phyloP scores from a whole-genome alignment of 2,888 invertebrate genomes.

The Carcina quercana region DNA sequence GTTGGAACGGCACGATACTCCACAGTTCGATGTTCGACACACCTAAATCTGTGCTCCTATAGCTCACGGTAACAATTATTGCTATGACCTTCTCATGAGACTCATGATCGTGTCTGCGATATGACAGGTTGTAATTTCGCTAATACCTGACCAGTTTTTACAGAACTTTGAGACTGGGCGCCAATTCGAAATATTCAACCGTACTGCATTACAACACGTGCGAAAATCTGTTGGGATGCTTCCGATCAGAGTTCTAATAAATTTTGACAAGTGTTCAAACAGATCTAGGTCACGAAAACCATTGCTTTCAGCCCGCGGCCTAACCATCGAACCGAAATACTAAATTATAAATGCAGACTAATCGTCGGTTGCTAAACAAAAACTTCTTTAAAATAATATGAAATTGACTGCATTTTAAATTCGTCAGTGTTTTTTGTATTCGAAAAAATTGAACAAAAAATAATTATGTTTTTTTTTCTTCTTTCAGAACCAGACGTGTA shows the following conservation, averaged over 20 bases:
- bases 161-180: conserved; percentile 21
- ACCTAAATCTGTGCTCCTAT: conserved; percentile 19
- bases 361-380: conserved; percentile 51
- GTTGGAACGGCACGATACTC: no score
- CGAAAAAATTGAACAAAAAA: conserved; percentile 13
- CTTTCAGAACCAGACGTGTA: conserved; percentile 26
- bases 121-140: conserved; percentile 68
- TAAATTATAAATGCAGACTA: conserved; percentile 62
- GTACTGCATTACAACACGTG: no score
- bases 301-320: conserved; percentile 56
- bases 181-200: conserved; percentile 13
- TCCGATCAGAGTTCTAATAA: conserved; percentile 22
- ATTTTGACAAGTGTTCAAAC: conserved; percentile 45
- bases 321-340: conserved; percentile 58
- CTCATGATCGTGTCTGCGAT: conserved; percentile 56
- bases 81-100: conserved; percentile 54
- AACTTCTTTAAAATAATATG: conserved; percentile 41
- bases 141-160: conserved; percentile 32
- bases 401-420: conserved; percentile 37
- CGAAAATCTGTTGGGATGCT: not conserved
- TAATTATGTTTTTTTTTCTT: conserved; percentile 19
- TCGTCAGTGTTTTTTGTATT: conserved; percentile 18
- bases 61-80: conserved; percentile 37
- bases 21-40: no score
- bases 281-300: conserved; percentile 69